Evolutionary conservation across 2,888 invertebrate genomes (phyloP).

Genomic region (Oligia latruncula): DNA sequence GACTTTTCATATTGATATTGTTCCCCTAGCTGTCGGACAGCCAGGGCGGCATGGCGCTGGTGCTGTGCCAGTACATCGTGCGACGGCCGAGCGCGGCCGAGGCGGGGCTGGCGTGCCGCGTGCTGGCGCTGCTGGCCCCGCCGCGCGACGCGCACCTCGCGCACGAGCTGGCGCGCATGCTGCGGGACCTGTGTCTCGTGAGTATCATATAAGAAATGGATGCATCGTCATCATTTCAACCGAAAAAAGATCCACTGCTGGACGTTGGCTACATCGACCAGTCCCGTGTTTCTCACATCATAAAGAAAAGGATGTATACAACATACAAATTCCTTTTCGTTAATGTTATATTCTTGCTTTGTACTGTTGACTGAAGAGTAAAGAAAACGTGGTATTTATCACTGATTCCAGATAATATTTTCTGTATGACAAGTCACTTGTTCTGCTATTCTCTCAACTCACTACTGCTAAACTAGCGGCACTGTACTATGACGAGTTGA

Average conservation of each 20-base stretch:
- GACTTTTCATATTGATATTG: not conserved
- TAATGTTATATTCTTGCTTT: no score
- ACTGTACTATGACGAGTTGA: not conserved
- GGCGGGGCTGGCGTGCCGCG: slow-evolving; percentile 81
- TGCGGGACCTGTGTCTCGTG: slow-evolving; percentile 78
- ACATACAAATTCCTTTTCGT: no score
- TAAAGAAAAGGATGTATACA: no score
- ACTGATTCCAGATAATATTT: not conserved
- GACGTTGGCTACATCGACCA: not conserved
- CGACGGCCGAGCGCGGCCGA: slow-evolving; percentile 77
- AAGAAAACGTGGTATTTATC: not conserved
- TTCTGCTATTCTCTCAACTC: not conserved
- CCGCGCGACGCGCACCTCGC: slow-evolving; percentile 81
- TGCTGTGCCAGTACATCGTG: slow-evolving; percentile 78
- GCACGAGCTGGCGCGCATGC: slow-evolving; percentile 75
- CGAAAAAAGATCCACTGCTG: not conserved
- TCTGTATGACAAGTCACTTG: not conserved
- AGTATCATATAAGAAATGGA: slow-evolving; percentile 28
- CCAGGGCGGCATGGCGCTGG: slow-evolving; percentile 84
- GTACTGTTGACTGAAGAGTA: no score
- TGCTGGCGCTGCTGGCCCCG: slow-evolving; percentile 84
- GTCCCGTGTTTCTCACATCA: no score
- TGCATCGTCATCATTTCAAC: not conserved
- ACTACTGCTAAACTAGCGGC: not conserved
- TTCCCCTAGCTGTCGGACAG: slow-evolving; percentile 81